phyloP scores from a whole-genome alignment of 2,797 vertebrate genomes.

The Glyptemys insculpta region DNA sequence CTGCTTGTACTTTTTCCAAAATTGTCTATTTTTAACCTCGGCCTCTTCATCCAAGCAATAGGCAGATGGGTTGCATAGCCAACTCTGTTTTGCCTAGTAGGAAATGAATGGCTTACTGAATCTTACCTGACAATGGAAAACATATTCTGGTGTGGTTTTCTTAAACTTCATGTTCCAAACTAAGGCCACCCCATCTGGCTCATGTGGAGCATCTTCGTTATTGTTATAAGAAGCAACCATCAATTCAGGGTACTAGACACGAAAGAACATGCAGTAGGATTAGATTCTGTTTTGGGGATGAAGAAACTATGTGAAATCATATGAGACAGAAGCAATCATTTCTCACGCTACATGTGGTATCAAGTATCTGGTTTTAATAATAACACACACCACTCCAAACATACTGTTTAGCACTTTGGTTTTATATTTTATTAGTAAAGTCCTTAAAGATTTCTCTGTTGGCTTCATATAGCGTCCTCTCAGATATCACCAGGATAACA shows the following conservation, averaged over 20 bases:
- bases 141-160: conserved; percentile 96
- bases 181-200: conserved; percentile 95
- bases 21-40: conserved; percentile 71
- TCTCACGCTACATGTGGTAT: background rate
- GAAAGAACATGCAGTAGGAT: conserved; percentile 27
- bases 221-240: conserved; percentile 98
- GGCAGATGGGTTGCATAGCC: conserved; percentile 27
- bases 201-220: conserved; percentile 96
- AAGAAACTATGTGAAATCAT: conserved; percentile 27
- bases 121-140: conserved; percentile 98
- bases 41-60: conserved; percentile 45
- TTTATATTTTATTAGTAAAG: conserved; percentile 28
- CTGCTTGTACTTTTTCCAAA: conserved; percentile 71
- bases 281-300: background rate
- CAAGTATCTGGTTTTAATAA: conserved; percentile 57
- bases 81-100: conserved; percentile 43
- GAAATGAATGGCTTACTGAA: conserved; percentile 42
- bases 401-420: background rate
- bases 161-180: conserved; percentile 99
- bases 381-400: background rate
- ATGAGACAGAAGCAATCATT: conserved; percentile 31
- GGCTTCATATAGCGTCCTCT: background rate
- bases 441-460: background rate
- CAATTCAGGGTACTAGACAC: conserved; percentile 92
- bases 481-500: background rate